Base-by-base conservation (phyloP, 64 coral and sea anemone genomes). In the Actinia equina region DNA sequence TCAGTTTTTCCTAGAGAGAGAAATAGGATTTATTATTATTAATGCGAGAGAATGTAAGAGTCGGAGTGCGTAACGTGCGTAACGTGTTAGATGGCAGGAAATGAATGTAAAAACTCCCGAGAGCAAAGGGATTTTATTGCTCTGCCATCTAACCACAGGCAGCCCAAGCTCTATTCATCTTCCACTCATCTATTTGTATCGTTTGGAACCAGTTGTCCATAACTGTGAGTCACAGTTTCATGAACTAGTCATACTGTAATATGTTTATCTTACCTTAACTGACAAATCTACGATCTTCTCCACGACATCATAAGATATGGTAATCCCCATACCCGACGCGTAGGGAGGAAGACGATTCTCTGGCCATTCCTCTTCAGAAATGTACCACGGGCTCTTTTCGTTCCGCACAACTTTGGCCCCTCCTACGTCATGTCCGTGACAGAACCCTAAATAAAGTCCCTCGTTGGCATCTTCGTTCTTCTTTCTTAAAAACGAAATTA, bases 371-470 rank as follows among this genome's bases (percentile, higher is more conserved):
- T 93, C 85, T 2, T 71, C 86, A 30, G 94, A 77, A 17, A 96
- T 88, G 45, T 93, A 96, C 88, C 89, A 96, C 25, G 89, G 91
- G 43, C 94, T 96, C 64, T 88, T 84, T 10, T 67, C 44, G 23
- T 96, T 96, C 74, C 94, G 93, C 20, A 96, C 82, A 19, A 85
- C 85, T 16, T 30, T 25, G 42, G 89, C 94, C 23, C 91, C 93
- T 83, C 93, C 88, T 19, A 60, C 53, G 44, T 80, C 20, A 42
- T 13, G 37, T 14, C 91, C 91, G 22, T 96, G 94, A 85, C 91
- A 93, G 86, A 88, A 90, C 12, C 94, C 94, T 5, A 88, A 77
- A 79, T 93, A 96, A 11, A 93, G 57, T 8, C 85, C 94, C 22
- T 25, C n/a, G 17, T 17, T 42, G 3, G n/a, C 55, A 16, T 61